Base-by-base conservation (phyloP, 2,113 vertebrate genomes). In the Vimba vimba region DNA sequence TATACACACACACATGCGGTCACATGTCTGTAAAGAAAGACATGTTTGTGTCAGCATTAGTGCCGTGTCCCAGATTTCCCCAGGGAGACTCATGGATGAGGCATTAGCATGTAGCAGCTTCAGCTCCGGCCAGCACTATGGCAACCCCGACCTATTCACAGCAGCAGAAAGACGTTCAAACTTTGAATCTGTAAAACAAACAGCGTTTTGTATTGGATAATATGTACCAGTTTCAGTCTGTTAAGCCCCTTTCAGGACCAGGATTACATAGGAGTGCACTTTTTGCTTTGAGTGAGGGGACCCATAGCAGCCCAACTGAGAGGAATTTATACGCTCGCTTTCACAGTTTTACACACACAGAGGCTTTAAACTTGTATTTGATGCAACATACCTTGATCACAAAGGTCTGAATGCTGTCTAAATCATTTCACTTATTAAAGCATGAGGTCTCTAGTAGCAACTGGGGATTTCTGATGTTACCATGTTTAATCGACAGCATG, bases 101-200 rank as follows among this genome's bases (percentile, higher is more conserved):
- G 75, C 86, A 75, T 84, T 88, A 84, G 69, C 87, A 55, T 78
- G 50, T 73, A 79, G 80, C 83, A 43, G 64, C 73, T 39, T 86
- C 60, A 52, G 60, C 71, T 33, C 77, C 71, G 36, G 62, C 74
- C 73, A 9, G 73, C 36, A 6, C 86, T 87, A 69, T 87, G 79
- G 79, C 83, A 89, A 90, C 89, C 57, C 55, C 5, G 52, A 36
- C 36, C 85, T 86, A 87, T 89, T 91, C 60, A 68, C 57, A 77
- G 55, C 69, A 78, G 30, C 62, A 83, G 85, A 86, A 68, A 69
- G 33, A 66, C 85, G 76, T 86, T 88, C 85, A 89, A 86, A 88
- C 87, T 86, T 66, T 43, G 85, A 86, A 80, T 91, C 85, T 89
- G 86, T 36, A 89, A 90, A 86, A 82, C 87, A 90, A 88, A 91